Evolutionary conservation across 2,797 vertebrate genomes (phyloP).

Genomic region (Ambastaia sidthimunki): DNA sequence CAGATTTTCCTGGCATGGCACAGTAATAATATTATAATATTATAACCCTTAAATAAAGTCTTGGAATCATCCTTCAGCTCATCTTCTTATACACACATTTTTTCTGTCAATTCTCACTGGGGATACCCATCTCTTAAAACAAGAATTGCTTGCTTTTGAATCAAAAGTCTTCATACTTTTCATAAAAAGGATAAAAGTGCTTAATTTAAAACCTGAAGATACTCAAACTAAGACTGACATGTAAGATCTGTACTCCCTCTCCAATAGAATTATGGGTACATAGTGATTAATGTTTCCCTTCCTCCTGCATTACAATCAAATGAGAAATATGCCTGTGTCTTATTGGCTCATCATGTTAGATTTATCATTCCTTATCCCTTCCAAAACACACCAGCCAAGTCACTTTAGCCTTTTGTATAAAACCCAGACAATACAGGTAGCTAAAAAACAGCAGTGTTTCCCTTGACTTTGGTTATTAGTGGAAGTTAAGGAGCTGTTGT

Average conservation of each 20-base stretch:
- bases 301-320: constrained; percentile 41
- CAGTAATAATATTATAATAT: background rate
- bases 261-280: background rate
- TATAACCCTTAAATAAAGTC: constrained; percentile 9
- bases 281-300: constrained; percentile 18
- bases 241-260: background rate
- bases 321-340: constrained; percentile 31
- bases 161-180: background rate
- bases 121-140: constrained; percentile 3
- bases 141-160: background rate
- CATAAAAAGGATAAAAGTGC: background rate
- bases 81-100: background rate
- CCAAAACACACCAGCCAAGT: background rate
- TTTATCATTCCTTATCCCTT: constrained; percentile 35
- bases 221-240: background rate
- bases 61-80: background rate
- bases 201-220: background rate
- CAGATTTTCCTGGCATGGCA: background rate
- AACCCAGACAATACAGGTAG: constrained; percentile 23
- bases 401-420: background rate
- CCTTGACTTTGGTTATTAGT: constrained; percentile 53
- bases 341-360: constrained; percentile 28
- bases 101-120: background rate
- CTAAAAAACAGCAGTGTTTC: constrained; percentile 42
- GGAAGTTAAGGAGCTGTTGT: constrained; percentile 46